Conservation (phyloP, 2,797 vertebrate species). For the Muscicapa comitata region DNA sequence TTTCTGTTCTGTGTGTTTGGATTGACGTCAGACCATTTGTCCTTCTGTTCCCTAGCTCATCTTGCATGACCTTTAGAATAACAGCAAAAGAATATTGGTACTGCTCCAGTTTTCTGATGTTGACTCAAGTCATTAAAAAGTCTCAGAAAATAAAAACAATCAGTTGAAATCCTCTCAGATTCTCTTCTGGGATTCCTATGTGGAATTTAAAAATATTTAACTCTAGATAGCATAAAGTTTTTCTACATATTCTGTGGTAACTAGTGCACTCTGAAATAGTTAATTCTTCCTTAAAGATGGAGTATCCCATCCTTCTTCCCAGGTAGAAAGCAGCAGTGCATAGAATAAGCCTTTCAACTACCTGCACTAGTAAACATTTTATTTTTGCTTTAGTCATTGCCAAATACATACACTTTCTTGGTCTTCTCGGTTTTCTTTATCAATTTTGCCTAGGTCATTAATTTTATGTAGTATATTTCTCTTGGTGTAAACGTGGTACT, state of each 20-base stretch:
- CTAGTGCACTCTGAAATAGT: not conserved
- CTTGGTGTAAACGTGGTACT: not conserved
- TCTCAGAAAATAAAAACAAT: conserved; percentile 33
- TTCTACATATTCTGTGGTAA: not conserved
- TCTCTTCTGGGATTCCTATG: not conserved
- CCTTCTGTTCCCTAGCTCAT: conserved; percentile 12
- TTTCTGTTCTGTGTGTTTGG: not conserved
- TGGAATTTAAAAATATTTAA: conserved; percentile 14
- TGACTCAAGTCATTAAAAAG: conserved; percentile 32
- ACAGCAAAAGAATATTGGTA: conserved; percentile 24
- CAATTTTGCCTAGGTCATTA: not conserved
- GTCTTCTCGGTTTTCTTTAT: not conserved
- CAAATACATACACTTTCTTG: not conserved
- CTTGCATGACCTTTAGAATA: conserved; percentile 33
- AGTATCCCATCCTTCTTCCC: not conserved
- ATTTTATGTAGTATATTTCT: not conserved
- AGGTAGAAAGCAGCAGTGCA: not conserved
- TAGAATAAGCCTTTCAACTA: not conserved
- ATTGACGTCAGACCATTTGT: conserved; percentile 34
- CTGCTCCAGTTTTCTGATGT: conserved; percentile 28
- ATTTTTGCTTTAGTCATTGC: not conserved
- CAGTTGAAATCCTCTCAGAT: not conserved
- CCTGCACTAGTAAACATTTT: not conserved
- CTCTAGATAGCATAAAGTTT: not conserved
- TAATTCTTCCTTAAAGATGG: not conserved